Evolutionary conservation across 1,140 invertebrate species (phyloP).

Genomic region (Drosophila pseudoobscura): DNA sequence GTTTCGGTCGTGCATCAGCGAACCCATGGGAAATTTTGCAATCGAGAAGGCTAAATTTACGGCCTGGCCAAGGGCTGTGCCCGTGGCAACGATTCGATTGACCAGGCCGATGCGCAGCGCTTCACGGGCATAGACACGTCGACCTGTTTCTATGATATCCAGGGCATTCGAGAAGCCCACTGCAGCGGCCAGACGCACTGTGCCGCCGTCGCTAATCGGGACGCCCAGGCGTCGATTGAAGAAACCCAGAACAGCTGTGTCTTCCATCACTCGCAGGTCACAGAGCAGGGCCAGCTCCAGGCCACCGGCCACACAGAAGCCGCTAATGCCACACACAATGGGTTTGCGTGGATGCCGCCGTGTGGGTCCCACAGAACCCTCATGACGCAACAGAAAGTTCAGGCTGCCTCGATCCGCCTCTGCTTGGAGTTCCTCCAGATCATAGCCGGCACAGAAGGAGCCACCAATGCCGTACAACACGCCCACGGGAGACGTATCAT

Average conservation of each 20-base stretch:
- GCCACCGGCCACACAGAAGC: slow-evolving; percentile 94
- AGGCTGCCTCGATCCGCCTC: slow-evolving; percentile 62
- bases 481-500: slow-evolving; percentile 87
- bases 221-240: slow-evolving; percentile 93
- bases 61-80: slow-evolving; percentile 92
- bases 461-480: slow-evolving; percentile 94
- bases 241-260: slow-evolving; percentile 92
- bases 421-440: slow-evolving; percentile 87
- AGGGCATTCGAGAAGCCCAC: slow-evolving; percentile 93
- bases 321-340: slow-evolving; percentile 92
- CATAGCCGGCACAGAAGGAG: slow-evolving; percentile 95
- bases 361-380: slow-evolving; percentile 84
- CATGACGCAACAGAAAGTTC: slow-evolving; percentile 64
- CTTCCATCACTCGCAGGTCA: slow-evolving; percentile 94
- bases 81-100: slow-evolving; percentile 90
- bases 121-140: slow-evolving; percentile 89
- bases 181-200: slow-evolving; percentile 89
- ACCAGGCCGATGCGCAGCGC: slow-evolving; percentile 91
- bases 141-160: slow-evolving; percentile 94
- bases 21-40: slow-evolving; percentile 91
- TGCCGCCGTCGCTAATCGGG: slow-evolving; percentile 92
- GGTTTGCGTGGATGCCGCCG: slow-evolving; percentile 90
- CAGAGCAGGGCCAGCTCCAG: slow-evolving; percentile 95
- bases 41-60: slow-evolving; percentile 90
- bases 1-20: slow-evolving; percentile 89